phyloP scores from a whole-genome alignment of 2,113 vertebrate genomes.

The Myotis davidii region DNA sequence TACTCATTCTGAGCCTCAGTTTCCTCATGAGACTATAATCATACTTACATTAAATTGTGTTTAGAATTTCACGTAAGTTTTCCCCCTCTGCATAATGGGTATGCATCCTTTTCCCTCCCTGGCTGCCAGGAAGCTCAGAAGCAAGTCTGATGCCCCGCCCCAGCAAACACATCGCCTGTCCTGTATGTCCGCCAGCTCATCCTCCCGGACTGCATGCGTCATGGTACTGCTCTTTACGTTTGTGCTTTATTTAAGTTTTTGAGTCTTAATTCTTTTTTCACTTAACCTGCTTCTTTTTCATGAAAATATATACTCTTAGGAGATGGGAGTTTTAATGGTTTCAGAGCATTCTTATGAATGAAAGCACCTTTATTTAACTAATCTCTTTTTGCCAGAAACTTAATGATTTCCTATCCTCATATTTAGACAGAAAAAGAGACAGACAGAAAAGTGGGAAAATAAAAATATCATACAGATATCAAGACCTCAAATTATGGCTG shows the following conservation, averaged over 20 bases:
- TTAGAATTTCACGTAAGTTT: background rate
- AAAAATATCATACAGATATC: background rate
- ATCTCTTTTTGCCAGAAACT: background rate
- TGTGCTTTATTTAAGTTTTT: background rate
- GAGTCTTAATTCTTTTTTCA: background rate
- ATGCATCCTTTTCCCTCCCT: background rate
- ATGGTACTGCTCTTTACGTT: background rate
- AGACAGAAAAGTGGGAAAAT: background rate
- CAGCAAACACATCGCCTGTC: background rate
- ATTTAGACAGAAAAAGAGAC: background rate
- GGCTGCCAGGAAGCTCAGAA: background rate
- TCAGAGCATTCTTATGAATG: background rate
- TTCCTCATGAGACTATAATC: background rate
- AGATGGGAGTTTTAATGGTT: background rate
- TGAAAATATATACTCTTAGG: background rate
- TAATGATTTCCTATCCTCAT: background rate
- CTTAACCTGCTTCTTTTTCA: background rate
- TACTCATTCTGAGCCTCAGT: background rate
- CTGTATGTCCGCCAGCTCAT: background rate
- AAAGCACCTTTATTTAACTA: constrained; percentile 1
- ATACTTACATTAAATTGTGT: background rate
- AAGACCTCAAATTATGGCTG: background rate
- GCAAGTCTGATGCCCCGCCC: background rate
- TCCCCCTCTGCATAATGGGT: background rate
- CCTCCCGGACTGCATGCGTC: background rate